A percentile compares a stretch with the other conserved stretches of the same genome.
Evolutionary conservation across 2,888 invertebrate genomes (phyloP).

Genomic region (Cosmia pyralina): DNA sequence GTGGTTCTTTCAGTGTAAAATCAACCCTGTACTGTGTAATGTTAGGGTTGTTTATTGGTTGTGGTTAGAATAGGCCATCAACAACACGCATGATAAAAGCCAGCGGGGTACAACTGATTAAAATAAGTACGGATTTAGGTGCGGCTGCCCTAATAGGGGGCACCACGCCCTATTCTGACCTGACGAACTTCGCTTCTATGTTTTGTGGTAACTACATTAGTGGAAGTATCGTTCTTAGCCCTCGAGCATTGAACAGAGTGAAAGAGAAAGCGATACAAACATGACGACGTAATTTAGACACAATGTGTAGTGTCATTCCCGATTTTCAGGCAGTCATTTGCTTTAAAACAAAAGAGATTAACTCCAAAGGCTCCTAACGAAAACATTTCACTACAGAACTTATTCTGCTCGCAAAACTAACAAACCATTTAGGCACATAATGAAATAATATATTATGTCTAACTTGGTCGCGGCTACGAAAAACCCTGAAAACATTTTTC

Average conservation of each 20-base stretch:
- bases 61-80: slow-evolving; percentile 70
- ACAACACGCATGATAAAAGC: slow-evolving; percentile 84
- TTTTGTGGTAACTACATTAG: slow-evolving; percentile 64
- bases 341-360: slow-evolving; percentile 16
- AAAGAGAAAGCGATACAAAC: slow-evolving; percentile 48
- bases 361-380: not conserved
- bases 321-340: slow-evolving; percentile 36
- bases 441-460: slow-evolving; percentile 1
- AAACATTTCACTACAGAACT: not conserved
- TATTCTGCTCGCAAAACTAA: not conserved
- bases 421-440: not conserved
- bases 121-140: slow-evolving; percentile 88
- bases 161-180: slow-evolving; percentile 73
- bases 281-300: slow-evolving; percentile 53
- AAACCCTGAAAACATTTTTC: slow-evolving; percentile 38
- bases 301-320: slow-evolving; percentile 41
- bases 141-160: slow-evolving; percentile 80
- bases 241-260: slow-evolving; percentile 23
- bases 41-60: slow-evolving; percentile 69
- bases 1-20: slow-evolving; percentile 59
- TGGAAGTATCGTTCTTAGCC: slow-evolving; percentile 57
- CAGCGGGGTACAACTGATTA: slow-evolving; percentile 86
- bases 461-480: slow-evolving; percentile 14
- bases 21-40: slow-evolving; percentile 51
- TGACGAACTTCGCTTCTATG: slow-evolving; percentile 68